Conservation (phyloP, 2,888 invertebrate genomes). For the Drosophila meridiana region DNA sequence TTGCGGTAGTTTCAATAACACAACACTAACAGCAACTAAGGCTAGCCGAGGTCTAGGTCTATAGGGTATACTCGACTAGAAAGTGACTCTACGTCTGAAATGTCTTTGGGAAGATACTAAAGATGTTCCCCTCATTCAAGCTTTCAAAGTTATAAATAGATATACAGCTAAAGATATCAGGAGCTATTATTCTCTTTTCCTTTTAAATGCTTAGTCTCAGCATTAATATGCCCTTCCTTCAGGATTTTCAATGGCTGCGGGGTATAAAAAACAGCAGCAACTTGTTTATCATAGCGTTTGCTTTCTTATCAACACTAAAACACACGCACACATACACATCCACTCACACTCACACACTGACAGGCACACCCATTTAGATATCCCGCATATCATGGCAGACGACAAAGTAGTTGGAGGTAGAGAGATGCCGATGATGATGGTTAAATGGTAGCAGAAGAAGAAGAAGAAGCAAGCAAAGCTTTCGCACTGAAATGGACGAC, state of each 20-base stretch:
- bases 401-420: constrained; percentile 49
- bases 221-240: not conserved
- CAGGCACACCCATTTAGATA: constrained; percentile 11
- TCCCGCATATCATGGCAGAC: constrained; percentile 57
- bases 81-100: not conserved
- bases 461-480: constrained; percentile 16
- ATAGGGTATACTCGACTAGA: not conserved
- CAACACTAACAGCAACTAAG: constrained; percentile 13
- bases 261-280: constrained; percentile 37
- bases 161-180: too few species aligned
- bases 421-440: constrained; percentile 44
- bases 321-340: constrained; percentile 29
- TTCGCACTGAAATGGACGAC: constrained; percentile 22
- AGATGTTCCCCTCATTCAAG: not conserved
- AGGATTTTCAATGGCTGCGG: not conserved
- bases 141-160: not conserved
- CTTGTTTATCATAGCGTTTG: constrained; percentile 58
- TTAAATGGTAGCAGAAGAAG: constrained; percentile 14
- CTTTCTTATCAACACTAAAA: constrained; percentile 62
- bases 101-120: not conserved
- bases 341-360: constrained; percentile 18
- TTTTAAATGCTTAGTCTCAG: not conserved
- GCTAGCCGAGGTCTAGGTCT: constrained; percentile 9
- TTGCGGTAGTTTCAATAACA: constrained; percentile 62
- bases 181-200: not conserved